Percentiles rank a stretch among this genome's conserved stretches.
Evolutionary conservation across 1,140 invertebrate species (phyloP).

Genomic region (Diorhabda sublineata): DNA sequence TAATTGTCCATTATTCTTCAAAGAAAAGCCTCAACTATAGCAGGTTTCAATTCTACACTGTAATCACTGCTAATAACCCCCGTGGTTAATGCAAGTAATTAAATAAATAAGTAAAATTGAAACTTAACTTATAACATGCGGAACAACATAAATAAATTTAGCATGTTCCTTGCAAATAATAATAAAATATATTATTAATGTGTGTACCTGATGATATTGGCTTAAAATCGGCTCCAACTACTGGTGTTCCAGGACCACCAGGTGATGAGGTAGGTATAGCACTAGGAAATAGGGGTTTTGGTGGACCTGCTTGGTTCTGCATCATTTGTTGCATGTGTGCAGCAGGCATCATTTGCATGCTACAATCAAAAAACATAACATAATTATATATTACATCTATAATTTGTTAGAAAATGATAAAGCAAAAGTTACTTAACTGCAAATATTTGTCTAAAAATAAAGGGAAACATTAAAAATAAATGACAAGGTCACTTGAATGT

Average conservation of each 20-base stretch:
- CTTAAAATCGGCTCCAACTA: constrained; percentile 62
- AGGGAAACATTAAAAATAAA: background rate
- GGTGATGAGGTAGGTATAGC: constrained; percentile 62
- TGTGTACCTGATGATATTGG: constrained; percentile 52
- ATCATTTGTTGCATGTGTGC: constrained; percentile 54
- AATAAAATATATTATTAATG: too few relatives aligned
- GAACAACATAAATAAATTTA: too few relatives aligned
- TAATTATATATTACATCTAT: background rate
- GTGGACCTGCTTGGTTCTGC: constrained; percentile 56
- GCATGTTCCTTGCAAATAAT: too few relatives aligned
- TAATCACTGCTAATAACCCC: too few relatives aligned
- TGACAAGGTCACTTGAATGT: too few relatives aligned
- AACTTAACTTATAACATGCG: too few relatives aligned
- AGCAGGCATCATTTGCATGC: constrained; percentile 57
- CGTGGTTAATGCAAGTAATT: too few relatives aligned
- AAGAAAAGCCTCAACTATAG: too few relatives aligned
- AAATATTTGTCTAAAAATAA: background rate
- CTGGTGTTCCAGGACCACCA: constrained; percentile 51
- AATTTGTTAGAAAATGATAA: background rate
- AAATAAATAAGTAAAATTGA: too few relatives aligned
- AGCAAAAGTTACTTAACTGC: background rate
- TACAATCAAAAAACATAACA: constrained; percentile 38
- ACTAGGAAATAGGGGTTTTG: constrained; percentile 73
- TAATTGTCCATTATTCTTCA: too few relatives aligned
- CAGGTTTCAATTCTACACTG: too few relatives aligned